Base-by-base conservation (phyloP, 2,888 invertebrate genomes). In the Beris morrisii region DNA sequence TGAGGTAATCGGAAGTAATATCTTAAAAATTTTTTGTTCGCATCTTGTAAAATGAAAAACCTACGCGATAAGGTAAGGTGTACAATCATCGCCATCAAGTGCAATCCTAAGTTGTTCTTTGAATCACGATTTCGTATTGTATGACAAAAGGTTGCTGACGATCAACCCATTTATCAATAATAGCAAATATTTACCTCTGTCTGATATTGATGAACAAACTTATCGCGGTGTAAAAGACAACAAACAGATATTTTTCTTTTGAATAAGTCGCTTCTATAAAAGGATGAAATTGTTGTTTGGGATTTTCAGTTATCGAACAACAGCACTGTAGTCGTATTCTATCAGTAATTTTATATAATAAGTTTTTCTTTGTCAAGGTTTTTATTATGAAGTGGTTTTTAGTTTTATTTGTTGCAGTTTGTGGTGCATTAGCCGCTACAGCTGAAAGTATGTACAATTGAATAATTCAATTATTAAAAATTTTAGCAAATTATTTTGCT, bases 181-280 rank as follows among this genome's bases (percentile, higher is more conserved):
- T 13, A 50, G 50, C 22, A 61, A 50, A 52, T 61, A 61, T 61
- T 61, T 61, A 61, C 61, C 32, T 59, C 22, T 38, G 61, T 15
- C 52, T 5, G 48, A 38, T 61, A 43, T 61, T 22, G 61, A 61
- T 61, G 22, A 22, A 22, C 22, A 22, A 22, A 22, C 22, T 22
- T 22, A 22, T 22, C 22, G 22, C 22, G 38, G 30, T 50, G 50
- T 50, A 43, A 13, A 50, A 61, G 52, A 48, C n/a, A 46, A 46
- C n/a, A 59, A 45, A 52, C 15, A 56, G 13, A 12, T 12, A 15
- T 31, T 48, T 22, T 50, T 22, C 52, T 38, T 50, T 43, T 15
- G 1, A 12, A 15, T 11, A 52, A 15, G 11, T 50, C 22, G 43
- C 38, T 61, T 31, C n/a, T 52, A 61, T 61, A 61, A 28, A 61